These are phyloP conservation scores for Magallana ariakensis DNA, from an alignment of 1,140 invertebrate species.

Conservation along the genomic window DNA sequence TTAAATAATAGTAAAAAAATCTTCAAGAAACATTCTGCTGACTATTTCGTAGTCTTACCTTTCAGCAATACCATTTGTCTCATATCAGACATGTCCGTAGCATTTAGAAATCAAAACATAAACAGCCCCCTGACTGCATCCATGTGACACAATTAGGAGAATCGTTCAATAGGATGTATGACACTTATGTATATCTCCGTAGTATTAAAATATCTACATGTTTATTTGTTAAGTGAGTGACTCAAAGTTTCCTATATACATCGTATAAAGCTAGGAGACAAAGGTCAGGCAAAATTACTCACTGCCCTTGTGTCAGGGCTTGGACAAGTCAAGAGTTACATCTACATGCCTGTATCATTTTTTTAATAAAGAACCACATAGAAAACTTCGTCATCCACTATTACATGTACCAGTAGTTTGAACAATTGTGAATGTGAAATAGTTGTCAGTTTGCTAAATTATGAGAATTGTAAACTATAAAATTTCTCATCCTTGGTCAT, in stretches of 20 bases:
- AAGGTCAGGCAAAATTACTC: background rate
- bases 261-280: background rate
- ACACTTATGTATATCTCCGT: conserved; percentile 4
- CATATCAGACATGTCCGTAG: background rate
- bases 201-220: conserved; percentile 14
- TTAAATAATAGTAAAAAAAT: too few relatives aligned
- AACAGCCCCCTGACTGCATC: background rate
- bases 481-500: too few relatives aligned
- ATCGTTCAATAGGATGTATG: background rate
- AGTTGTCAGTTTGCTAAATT: too few relatives aligned
- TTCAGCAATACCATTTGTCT: background rate
- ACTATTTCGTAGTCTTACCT: background rate
- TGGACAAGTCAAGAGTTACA: too few relatives aligned
- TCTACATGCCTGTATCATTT: too few relatives aligned
- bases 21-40: too few relatives aligned
- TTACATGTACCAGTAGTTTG: too few relatives aligned
- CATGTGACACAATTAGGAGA: background rate
- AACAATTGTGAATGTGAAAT: too few relatives aligned
- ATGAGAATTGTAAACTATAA: too few relatives aligned
- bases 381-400: too few relatives aligned
- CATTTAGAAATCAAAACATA: background rate
- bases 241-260: background rate
- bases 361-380: too few relatives aligned
- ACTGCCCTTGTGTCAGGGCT: background rate
- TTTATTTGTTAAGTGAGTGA: conserved; percentile 16